Evolutionary conservation across 1,140 invertebrate genomes (phyloP), one percentile per base, ranked within the genome.

Genomic region (Uloborus diversus): DNA sequence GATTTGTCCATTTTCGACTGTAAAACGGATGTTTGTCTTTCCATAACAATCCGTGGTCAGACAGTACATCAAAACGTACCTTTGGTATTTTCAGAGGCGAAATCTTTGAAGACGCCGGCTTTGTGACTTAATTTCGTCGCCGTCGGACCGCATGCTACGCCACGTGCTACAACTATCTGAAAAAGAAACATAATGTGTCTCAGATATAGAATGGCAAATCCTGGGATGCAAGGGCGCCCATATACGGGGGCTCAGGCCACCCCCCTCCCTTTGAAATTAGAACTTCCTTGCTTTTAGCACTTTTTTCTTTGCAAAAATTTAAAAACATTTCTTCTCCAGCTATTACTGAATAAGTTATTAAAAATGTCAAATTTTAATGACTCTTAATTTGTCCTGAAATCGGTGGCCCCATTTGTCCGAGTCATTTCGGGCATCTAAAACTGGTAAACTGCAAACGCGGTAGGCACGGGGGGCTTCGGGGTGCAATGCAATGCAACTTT

Each of bases 81-180:
- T 78, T 62, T 78, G 0, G 73, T 78, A 65, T 78, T 78, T 32
- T 78, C 73, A 32, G 73, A 78, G 0, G 66, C 62, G 27, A 78
- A 78, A 78, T 78, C 73, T 53, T 78, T 78, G 28, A 78, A 75
- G 11, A 32, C 57, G n/a, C 61, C 49, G 25, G 61, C 9, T 42
- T 78, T 78, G 17, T 78, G 66, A 11, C 61, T 62, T 23, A 66
- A 37, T 57, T 78, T 78, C 28, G 33, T 37, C 37, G 61, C 73
- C 2, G 25, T 27, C 7, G 49, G 49, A 7, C 49, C 49, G 23
- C 49, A 53, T 20, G 17, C 49, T n/a, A 53, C 20, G 49, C n/a
- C 7, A 7, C 5, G 13, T 7, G 20, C 20, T 17, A 53, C 5
- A 17, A 53, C 7, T 7, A 53, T 20, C 49, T 53, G 49, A 3